Conservation (phyloP, 2,113 vertebrate genomes). For the Mobula birostris region DNA sequence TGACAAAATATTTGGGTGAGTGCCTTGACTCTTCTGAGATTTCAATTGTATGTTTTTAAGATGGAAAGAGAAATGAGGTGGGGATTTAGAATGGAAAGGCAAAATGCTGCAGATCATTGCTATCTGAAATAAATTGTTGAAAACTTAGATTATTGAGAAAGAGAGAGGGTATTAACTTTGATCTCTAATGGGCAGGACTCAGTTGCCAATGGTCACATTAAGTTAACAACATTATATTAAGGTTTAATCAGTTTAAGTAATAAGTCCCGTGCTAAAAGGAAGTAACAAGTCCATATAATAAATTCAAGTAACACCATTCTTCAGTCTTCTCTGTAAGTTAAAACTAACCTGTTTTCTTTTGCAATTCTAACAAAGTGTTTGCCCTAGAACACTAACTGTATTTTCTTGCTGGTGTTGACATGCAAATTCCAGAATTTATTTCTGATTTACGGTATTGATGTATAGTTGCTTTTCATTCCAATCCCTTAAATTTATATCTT, state of each 20-base stretch:
- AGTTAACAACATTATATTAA: neutral
- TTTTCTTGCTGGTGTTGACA: too few relatives aligned
- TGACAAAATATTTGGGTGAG: slow-evolving; percentile 33
- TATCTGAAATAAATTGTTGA: neutral
- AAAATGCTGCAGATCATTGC: too few relatives aligned
- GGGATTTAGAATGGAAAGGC: neutral
- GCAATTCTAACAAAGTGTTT: too few relatives aligned
- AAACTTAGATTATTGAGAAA: too few relatives aligned
- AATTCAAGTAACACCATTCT: neutral
- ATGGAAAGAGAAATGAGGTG: neutral
- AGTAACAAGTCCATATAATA: neutral
- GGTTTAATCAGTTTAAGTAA: neutral
- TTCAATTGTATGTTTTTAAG: slow-evolving; percentile 4
- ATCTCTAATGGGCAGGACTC: too few relatives aligned
- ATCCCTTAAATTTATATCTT: too few relatives aligned
- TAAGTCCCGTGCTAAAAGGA: neutral
- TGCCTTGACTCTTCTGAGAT: neutral
- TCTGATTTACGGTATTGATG: too few relatives aligned
- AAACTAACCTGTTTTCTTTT: too few relatives aligned
- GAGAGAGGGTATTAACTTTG: neutral
- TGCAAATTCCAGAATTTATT: too few relatives aligned
- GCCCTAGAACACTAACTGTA: too few relatives aligned
- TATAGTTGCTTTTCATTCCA: too few relatives aligned
- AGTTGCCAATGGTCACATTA: neutral
- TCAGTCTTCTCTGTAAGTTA: too few relatives aligned